Conservation (phyloP, 2,113 vertebrate genomes). For the Hiodon tergisus region DNA sequence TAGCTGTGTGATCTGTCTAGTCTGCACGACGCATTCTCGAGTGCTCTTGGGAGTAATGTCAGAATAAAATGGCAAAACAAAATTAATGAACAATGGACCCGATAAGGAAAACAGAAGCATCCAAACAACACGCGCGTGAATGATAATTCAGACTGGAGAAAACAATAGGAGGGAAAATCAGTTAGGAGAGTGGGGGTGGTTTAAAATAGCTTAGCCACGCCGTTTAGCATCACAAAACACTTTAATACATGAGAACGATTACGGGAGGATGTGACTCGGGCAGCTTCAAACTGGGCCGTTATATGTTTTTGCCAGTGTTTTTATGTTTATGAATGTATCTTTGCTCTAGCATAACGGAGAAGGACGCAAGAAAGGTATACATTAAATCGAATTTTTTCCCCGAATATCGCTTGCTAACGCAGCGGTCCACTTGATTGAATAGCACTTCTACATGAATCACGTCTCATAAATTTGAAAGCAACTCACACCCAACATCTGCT, state of each 20-base stretch:
- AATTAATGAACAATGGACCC: slow-evolving; percentile 68
- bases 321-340: too few species aligned
- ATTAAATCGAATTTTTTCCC: too few species aligned
- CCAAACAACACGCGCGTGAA: slow-evolving; percentile 68
- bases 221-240: slow-evolving; percentile 73
- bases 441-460: too few species aligned
- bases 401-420: too few species aligned
- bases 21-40: slow-evolving; percentile 65
- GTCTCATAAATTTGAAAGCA: too few species aligned
- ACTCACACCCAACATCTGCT: too few species aligned
- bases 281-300: slow-evolving; percentile 33
- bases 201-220: slow-evolving; percentile 57
- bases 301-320: not conserved
- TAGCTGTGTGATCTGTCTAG: slow-evolving; percentile 59
- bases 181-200: slow-evolving; percentile 52
- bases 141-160: slow-evolving; percentile 64
- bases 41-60: slow-evolving; percentile 66
- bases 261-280: slow-evolving; percentile 57
- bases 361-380: too few species aligned
- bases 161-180: slow-evolving; percentile 58
- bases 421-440: too few species aligned
- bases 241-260: slow-evolving; percentile 63
- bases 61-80: slow-evolving; percentile 69
- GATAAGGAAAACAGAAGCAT: slow-evolving; percentile 58
- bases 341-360: too few species aligned